phyloP scores from a whole-genome alignment of 2,797 vertebrate genomes.

The Pygocentrus nattereri region DNA sequence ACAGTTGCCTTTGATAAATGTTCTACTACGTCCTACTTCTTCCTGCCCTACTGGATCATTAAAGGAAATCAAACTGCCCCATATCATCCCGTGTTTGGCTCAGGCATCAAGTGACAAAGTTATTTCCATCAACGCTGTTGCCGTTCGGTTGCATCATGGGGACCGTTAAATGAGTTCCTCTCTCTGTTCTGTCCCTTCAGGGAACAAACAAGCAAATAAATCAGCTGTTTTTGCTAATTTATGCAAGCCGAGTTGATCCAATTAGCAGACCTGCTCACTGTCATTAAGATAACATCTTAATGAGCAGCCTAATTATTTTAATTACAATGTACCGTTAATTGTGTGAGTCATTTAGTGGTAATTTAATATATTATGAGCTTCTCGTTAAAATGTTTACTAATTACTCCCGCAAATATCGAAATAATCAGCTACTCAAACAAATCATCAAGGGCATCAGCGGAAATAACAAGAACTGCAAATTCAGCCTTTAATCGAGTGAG shows the following conservation, averaged over 20 bases:
- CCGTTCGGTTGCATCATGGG: slow-evolving; percentile 17
- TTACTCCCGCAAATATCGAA: slow-evolving; percentile 72
- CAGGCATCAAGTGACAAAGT: slow-evolving; percentile 12
- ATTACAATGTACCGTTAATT: slow-evolving; percentile 93
- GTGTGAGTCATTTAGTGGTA: slow-evolving; percentile 86
- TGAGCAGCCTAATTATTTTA: slow-evolving; percentile 92
- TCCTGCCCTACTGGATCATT: not conserved
- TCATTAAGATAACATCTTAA: slow-evolving; percentile 91
- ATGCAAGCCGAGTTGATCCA: slow-evolving; percentile 37
- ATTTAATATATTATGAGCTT: slow-evolving; percentile 88
- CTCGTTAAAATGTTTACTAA: slow-evolving; percentile 87
- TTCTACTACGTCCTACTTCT: not conserved
- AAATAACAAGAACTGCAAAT: slow-evolving; percentile 16
- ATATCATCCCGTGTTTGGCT: slow-evolving; percentile 6
- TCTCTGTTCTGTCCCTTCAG: slow-evolving; percentile 19
- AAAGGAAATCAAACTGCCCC: not conserved
- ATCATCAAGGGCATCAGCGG: not conserved
- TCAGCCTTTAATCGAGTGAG: not conserved
- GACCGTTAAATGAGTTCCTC: slow-evolving; percentile 38
- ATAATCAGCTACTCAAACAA: slow-evolving; percentile 25
- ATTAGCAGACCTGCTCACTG: slow-evolving; percentile 55
- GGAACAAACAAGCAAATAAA: slow-evolving; percentile 44
- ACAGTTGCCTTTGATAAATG: too few species aligned
- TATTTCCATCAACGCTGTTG: slow-evolving; percentile 23
- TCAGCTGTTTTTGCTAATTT: slow-evolving; percentile 52